A percentile compares a stretch with the other conserved stretches of the same genome.
phyloP scores from a whole-genome alignment of 37 sponge, comb jelly and placozoan species.

The Beroe forskalii region DNA sequence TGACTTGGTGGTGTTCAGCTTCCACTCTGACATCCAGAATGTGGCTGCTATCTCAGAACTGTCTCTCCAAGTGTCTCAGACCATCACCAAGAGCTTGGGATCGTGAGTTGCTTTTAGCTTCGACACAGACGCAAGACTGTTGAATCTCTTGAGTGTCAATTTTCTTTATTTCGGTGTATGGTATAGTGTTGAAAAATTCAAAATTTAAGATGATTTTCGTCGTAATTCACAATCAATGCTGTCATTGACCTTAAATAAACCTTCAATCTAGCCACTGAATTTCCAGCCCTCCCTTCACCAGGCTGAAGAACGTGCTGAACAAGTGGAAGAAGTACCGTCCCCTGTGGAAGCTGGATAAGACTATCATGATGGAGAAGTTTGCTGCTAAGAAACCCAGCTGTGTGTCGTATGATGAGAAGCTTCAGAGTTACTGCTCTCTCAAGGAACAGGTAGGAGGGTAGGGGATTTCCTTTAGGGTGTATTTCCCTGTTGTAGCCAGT shows the following conservation, averaged over 20 bases:
- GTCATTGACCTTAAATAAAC: too few species aligned
- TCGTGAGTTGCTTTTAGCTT: slow-evolving; percentile 43
- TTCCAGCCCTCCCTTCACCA: too few species aligned
- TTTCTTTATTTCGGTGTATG: too few species aligned
- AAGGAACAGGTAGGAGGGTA: slow-evolving; percentile 68
- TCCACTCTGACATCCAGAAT: slow-evolving; percentile 81
- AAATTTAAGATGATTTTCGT: too few species aligned
- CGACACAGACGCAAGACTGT: too few species aligned
- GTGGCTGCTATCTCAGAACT: slow-evolving; percentile 75
- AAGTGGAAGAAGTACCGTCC: slow-evolving; percentile 78
- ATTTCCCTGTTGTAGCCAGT: too few species aligned
- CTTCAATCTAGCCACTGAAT: too few species aligned
- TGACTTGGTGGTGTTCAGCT: slow-evolving; percentile 76
- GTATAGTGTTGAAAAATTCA: too few species aligned
- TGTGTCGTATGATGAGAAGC: slow-evolving; percentile 85
- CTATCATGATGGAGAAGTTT: slow-evolving; percentile 85
- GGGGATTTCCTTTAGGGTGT: too few species aligned
- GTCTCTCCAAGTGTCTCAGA: slow-evolving; percentile 70
- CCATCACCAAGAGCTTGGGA: slow-evolving; percentile 67
- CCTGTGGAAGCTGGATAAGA: slow-evolving; percentile 91
- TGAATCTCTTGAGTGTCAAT: too few species aligned
- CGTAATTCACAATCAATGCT: neutral
- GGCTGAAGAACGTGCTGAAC: slow-evolving; percentile 58
- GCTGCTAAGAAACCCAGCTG: slow-evolving; percentile 76
- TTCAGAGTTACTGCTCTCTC: slow-evolving; percentile 77